Conservation (phyloP, 1,140 invertebrate species). For the Eueides isabella region DNA sequence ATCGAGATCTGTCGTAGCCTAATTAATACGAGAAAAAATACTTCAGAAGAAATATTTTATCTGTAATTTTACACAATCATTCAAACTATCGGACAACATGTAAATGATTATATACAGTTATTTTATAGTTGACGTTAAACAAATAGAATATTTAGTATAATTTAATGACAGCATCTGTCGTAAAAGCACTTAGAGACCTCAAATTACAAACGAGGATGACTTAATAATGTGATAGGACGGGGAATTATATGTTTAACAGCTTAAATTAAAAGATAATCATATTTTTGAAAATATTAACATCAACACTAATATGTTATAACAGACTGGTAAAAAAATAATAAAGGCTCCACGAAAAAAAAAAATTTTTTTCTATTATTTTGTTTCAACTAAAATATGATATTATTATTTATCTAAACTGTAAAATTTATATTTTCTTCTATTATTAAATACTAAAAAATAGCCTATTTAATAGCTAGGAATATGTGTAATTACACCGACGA, state of each 20-base stretch:
- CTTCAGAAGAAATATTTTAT: conserved; percentile 52
- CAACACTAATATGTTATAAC: not conserved
- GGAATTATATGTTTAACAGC: conserved; percentile 33
- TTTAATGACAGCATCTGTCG: conserved; percentile 77
- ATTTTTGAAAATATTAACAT: not conserved
- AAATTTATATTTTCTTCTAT: conserved; percentile 64
- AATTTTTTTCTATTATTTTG: conserved; percentile 5
- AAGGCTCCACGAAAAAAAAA: not conserved
- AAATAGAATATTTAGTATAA: conserved; percentile 51
- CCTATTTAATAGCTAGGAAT: conserved; percentile 45
- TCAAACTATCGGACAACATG: conserved; percentile 54
- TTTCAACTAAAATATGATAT: conserved; percentile 57
- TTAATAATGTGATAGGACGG: conserved; percentile 38
- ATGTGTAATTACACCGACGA: conserved; percentile 45
- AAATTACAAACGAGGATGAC: conserved; percentile 45
- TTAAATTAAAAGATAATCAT: not conserved
- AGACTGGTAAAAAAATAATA: not conserved
- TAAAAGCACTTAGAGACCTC: conserved; percentile 72
- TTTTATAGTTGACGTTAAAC: conserved; percentile 43
- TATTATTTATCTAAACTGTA: conserved; percentile 64
- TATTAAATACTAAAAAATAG: conserved; percentile 45
- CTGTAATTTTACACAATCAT: conserved; percentile 48
- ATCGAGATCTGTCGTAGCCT: conserved; percentile 63
- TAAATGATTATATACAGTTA: conserved; percentile 53
- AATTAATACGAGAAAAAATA: conserved; percentile 62